Base-by-base conservation (phyloP, 2,113 vertebrate species). In the Psilopsiagon aymara region DNA sequence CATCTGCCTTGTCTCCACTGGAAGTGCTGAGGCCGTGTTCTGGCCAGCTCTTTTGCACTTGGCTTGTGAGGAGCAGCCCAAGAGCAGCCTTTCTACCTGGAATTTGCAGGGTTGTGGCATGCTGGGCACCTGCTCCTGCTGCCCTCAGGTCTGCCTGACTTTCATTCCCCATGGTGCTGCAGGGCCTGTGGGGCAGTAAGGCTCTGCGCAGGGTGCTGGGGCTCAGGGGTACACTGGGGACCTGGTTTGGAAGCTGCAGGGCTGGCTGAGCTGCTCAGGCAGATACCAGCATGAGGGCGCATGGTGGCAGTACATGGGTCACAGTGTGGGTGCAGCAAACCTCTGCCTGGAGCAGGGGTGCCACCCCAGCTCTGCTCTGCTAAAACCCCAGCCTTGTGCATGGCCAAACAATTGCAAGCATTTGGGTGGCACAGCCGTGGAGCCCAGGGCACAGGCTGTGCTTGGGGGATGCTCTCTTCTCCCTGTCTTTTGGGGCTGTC, bases 151-250 rank as follows among this genome's bases (percentile, higher is more conserved):
- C 55, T 76, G 2, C 13, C 47, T 73, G 59, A 4, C 60, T 46
- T 83, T 19, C 12, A 15, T 7, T 39, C 25, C 52, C n/a, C n/a
- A 4, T 0, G 0, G 44, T 41, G 71, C 28, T 14, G 17, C 1
- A 2, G 28, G 46, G 25, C 33, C 71, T 51, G 43, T 7, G 0
- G 2, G 78, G 37, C 37, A 44, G 31, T 1, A 1, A 64, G 53
- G 15, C 29, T 53, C 25, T 53, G 67, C 1, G 2, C 0, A 2
- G 47, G 52, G 15, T 63, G 47, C 62, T 81, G 52, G 18, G 29
- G 47, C 53, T 69, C 62, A 33, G n/a, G 31, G 27, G 20, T 18
- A n/a, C 15, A 3, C 0, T 2, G 20, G 13, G 8, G 4, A 35
- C 14, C 8, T 0, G 1, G 35, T 76, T 70, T 44, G 44, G 57